phyloP scores from a whole-genome alignment of 2,797 vertebrate species.

The Gadopsis bispinosus region DNA sequence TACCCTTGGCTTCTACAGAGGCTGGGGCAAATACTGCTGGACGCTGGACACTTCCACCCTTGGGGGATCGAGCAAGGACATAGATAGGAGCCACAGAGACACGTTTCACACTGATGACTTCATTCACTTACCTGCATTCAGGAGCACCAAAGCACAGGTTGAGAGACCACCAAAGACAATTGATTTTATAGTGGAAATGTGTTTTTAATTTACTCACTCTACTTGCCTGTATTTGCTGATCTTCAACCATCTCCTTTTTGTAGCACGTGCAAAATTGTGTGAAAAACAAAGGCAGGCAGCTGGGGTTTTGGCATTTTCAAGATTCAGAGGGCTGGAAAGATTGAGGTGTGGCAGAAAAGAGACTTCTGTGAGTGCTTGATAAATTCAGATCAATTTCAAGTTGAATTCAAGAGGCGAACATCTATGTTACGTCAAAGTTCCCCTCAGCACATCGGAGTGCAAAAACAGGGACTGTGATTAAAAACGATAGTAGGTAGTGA shows the following conservation, averaged over 20 bases:
- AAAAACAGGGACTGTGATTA: conserved; percentile 28
- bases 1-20: conserved; percentile 91
- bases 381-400: too few relatives aligned
- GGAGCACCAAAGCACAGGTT: conserved; percentile 48
- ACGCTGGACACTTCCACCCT: conserved; percentile 90
- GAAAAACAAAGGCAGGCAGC: conserved; percentile 8
- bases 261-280: conserved; percentile 6
- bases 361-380: conserved; percentile 15
- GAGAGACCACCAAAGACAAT: conserved; percentile 27
- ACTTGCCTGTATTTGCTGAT: conserved; percentile 58
- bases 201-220: conserved; percentile 40
- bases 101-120: conserved; percentile 45
- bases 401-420: conserved; percentile 1
- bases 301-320: conserved; percentile 1
- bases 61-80: conserved; percentile 80
- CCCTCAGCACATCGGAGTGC: conserved; percentile 3
- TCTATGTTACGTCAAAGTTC: background rate
- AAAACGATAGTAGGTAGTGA: background rate
- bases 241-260: conserved; percentile 21
- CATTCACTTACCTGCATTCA: conserved; percentile 40
- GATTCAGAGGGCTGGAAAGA: conserved; percentile 3
- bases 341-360: background rate
- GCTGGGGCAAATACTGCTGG: conserved; percentile 88
- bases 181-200: conserved; percentile 44
- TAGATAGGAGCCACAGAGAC: conserved; percentile 39